These are phyloP conservation scores for Motacilla alba DNA, from an alignment of 2,113 vertebrate genomes.

Conservation along the genomic window DNA sequence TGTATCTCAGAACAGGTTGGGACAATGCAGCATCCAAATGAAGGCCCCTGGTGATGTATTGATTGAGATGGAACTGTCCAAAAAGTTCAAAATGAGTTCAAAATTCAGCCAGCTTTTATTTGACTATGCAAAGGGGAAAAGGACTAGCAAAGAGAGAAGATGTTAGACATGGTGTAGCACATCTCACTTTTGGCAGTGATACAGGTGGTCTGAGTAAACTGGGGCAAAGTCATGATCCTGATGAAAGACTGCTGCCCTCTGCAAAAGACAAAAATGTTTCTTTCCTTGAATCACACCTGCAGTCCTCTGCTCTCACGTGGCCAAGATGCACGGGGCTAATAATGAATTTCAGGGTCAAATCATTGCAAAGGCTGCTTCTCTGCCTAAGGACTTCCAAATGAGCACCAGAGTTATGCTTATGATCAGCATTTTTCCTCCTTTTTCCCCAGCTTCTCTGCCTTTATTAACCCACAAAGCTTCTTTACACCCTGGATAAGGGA, in stretches of 20 bases:
- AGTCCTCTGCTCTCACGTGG: neutral
- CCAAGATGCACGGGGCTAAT: neutral
- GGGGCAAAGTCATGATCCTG: neutral
- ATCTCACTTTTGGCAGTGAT: neutral
- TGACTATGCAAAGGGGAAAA: neutral
- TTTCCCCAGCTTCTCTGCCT: neutral
- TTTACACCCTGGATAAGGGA: neutral
- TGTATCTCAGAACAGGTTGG: neutral
- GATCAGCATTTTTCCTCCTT: neutral
- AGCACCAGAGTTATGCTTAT: neutral
- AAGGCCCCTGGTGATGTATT: conserved; percentile 33
- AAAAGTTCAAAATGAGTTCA: neutral
- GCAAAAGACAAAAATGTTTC: neutral
- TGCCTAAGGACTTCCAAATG: neutral
- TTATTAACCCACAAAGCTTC: neutral
- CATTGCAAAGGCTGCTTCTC: neutral
- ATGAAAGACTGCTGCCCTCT: neutral
- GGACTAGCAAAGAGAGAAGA: neutral
- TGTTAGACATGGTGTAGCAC: neutral
- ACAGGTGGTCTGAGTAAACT: neutral
- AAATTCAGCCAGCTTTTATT: neutral
- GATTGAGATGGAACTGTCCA: conserved; percentile 12
- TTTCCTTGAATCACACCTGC: neutral
- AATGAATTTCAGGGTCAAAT: neutral
- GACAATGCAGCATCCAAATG: conserved; percentile 36